Evolutionary conservation across 2,797 vertebrate genomes (phyloP), one percentile per base, ranked within the genome.

Genomic region (Chaenodraco wilsoni): DNA sequence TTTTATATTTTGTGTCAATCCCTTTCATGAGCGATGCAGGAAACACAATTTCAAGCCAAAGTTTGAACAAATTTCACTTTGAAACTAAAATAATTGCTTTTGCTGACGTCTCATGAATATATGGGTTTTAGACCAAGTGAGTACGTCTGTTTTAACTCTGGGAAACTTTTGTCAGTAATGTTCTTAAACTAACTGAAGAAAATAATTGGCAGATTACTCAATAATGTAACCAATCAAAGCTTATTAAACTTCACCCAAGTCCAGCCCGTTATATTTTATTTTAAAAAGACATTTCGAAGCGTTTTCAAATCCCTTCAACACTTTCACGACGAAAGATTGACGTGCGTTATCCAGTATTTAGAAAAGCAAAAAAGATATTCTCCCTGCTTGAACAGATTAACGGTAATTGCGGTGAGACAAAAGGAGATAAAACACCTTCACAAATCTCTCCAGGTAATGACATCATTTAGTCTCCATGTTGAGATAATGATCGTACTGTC

Each of bases 381-480:
- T 56, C 45, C 2, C 41, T 7, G 43, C 44, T 46, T 15, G 51
- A 63, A 3, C 49, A 58, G 62, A 68, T 55, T 0, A 66, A 33
- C n/a, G 60, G 45, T 69, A 87, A 55, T 76, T 63, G 76, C 52
- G 81, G 54, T 27, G 33, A 37, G 33, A 37, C 8, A 37, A 37
- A 37, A 9, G 33, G 33, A 37, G 33, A 37, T 37, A 37, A 70
- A 52, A 0, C 37, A 50, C 11, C 64, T 21, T 74, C 54, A 62
- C 31, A 55, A 52, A 68, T 54, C 49, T 76, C 76, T 63, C 13
- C 69, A 76, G 63, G 62, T 78, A 64, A 70, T 15, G 65, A 78
- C 54, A 56, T 65, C 50, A 78, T 81, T 27, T 57, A 17, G 41
- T 78, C 58, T 58, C 46, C 74, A 41, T 50, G 62, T 37, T 50